These are phyloP conservation scores for Drosophila fulvimacula DNA, from an alignment of 2,888 invertebrate species.

Conservation along the genomic window DNA sequence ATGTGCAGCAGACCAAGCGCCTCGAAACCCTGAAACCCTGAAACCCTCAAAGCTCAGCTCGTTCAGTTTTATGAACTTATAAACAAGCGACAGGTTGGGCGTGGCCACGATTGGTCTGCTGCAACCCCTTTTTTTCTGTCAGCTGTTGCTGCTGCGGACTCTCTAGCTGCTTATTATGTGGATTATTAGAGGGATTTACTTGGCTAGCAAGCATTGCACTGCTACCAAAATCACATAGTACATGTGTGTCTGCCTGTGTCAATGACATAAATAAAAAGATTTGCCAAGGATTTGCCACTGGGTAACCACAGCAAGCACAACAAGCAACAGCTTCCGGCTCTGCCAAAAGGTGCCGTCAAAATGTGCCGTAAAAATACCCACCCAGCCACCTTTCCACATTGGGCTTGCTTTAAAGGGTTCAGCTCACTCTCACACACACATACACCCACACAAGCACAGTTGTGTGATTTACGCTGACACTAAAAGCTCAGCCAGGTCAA, in stretches of 20 bases:
- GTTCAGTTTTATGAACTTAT: slow-evolving; percentile 85
- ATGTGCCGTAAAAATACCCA: slow-evolving; percentile 60
- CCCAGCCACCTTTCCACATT: neutral
- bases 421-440: slow-evolving; percentile 1
- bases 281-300: slow-evolving; percentile 80
- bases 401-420: slow-evolving; percentile 36
- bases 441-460: neutral
- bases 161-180: slow-evolving; percentile 74
- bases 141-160: slow-evolving; percentile 49
- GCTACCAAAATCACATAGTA: slow-evolving; percentile 49
- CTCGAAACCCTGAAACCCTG: neutral
- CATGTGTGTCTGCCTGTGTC: slow-evolving; percentile 36
- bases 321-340: slow-evolving; percentile 44
- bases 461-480: slow-evolving; percentile 65
- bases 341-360: slow-evolving; percentile 66
- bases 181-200: slow-evolving; percentile 82
- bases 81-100: slow-evolving; percentile 73
- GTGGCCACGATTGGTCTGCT: slow-evolving; percentile 16
- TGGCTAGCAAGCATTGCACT: slow-evolving; percentile 66
- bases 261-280: slow-evolving; percentile 83
- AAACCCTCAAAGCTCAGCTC: slow-evolving; percentile 59
- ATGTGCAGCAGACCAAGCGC: slow-evolving; percentile 38
- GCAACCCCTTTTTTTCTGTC: slow-evolving; percentile 72
- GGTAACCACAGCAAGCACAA: slow-evolving; percentile 59
- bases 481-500: slow-evolving; percentile 58